Base-by-base conservation (phyloP, 2,888 invertebrate species). In the Drosophila stalkeri region DNA sequence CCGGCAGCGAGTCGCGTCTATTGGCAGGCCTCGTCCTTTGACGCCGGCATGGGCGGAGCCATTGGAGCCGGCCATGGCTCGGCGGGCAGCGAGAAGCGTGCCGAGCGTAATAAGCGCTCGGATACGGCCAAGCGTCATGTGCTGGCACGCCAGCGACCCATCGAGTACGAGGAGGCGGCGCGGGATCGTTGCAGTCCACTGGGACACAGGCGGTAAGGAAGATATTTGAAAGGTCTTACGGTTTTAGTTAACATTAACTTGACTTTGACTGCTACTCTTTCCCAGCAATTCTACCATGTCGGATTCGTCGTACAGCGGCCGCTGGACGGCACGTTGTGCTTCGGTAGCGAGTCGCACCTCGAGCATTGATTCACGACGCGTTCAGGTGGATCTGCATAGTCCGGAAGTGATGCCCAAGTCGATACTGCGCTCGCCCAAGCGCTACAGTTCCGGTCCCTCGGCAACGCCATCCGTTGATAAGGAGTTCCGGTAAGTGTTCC, bases 1-100 rank as follows among this genome's bases (percentile, higher is more conserved):
- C 92, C 95, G 39, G 94, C 97, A 56, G 96, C 96, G 64, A 82
- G 82, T 57, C 91, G 90, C 35, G 85, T 91, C 16, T 91, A 92
- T 66, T 95, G 97, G 92, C 97, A 97, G 93, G 97, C 97, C 27
- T 93, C 97, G 71, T 97, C 97, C 64, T 96, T 97, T 69, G 97
- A 97, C 91, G 97, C 94, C 90, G 82, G 88, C 64, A 81, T 80
- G 59, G 77, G 85, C 61, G 80, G 77, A 51, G 65, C 37, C 64
- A 71, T 54, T 18, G 59, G 70, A 0, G 39, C 11, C 11, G 5
- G 6, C 0, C 51, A 65, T 9, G 23, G 52, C 46, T 20, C 65
- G 0, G 61, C 73, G 0, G 63, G 74, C 41, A 43, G 77, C 72
- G 91, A 91, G 47, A 91, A 85, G 60, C 91, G 94, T 93, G 95